phyloP scores from a whole-genome alignment of 92 coral and sea anemone genomes.

The Meandrina meandrites region DNA sequence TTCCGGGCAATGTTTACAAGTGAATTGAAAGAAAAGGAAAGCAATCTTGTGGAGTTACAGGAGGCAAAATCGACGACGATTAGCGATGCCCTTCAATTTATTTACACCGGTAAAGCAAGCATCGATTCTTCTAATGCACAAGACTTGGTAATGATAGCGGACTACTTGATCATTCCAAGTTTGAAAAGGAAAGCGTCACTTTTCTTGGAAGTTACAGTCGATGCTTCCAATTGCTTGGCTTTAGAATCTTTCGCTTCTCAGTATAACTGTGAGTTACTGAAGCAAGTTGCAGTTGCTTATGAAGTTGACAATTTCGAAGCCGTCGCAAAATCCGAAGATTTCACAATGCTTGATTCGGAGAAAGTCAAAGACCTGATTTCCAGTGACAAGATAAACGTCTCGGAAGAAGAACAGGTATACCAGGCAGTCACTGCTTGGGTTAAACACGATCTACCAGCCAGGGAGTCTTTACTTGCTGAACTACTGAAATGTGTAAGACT shows the following conservation, averaged over 20 bases:
- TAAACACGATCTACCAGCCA: constrained; percentile 35
- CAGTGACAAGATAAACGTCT: constrained; percentile 65
- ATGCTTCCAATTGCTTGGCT: constrained; percentile 73
- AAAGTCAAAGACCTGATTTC: constrained; percentile 60
- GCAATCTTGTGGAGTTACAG: constrained; percentile 52
- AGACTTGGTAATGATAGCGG: constrained; percentile 69
- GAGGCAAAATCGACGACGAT: constrained; percentile 51
- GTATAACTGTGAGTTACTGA: constrained; percentile 66
- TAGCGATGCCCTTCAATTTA: constrained; percentile 54
- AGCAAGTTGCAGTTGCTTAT: constrained; percentile 47
- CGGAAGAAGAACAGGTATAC: constrained; percentile 42
- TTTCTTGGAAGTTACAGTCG: constrained; percentile 52
- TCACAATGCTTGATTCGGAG: constrained; percentile 43
- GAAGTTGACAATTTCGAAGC: constrained; percentile 62
- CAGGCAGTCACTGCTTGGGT: neutral
- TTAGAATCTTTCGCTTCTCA: constrained; percentile 70
- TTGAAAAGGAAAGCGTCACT: constrained; percentile 62
- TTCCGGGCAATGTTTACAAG: constrained; percentile 66
- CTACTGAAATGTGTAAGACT: constrained; percentile 51
- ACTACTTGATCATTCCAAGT: constrained; percentile 70
- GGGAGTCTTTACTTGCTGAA: constrained; percentile 48
- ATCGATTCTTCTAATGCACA: constrained; percentile 62
- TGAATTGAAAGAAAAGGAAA: constrained; percentile 61
- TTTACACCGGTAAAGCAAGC: constrained; percentile 66
- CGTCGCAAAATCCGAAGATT: constrained; percentile 65